phyloP scores from a whole-genome alignment of 2,797 vertebrate species.

The Acropternis orthonyx region DNA sequence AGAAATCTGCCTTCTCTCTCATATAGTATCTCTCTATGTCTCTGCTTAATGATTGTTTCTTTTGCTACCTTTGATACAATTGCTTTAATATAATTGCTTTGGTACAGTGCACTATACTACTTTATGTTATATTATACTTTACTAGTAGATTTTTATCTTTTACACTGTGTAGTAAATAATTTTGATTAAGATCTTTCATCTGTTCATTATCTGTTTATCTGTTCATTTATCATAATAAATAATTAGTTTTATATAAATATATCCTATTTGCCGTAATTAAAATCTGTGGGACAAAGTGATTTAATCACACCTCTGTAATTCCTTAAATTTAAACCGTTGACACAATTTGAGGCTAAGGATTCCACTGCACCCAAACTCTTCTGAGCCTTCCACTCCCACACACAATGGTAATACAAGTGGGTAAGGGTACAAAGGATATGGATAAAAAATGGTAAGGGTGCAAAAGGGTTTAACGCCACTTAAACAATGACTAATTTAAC shows the following conservation, averaged over 20 bases:
- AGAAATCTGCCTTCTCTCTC: not conserved
- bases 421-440: not conserved
- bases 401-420: not conserved
- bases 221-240: not conserved
- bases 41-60: not conserved
- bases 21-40: not conserved
- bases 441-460: not conserved
- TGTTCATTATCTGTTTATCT: not conserved
- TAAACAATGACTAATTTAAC: not conserved
- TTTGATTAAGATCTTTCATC: not conserved
- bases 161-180: not conserved
- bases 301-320: not conserved
- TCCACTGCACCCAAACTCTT: not conserved
- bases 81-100: not conserved
- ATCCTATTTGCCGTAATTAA: not conserved
- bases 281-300: not conserved
- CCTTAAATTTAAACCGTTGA: not conserved
- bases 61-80: not conserved
- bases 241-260: not conserved
- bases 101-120: not conserved
- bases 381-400: not conserved
- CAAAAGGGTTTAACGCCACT: not conserved
- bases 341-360: not conserved
- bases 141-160: not conserved
- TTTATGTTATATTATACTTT: not conserved